Evolutionary conservation across 2,888 invertebrate genomes (phyloP).

Genomic region (Dioctria linearis): DNA sequence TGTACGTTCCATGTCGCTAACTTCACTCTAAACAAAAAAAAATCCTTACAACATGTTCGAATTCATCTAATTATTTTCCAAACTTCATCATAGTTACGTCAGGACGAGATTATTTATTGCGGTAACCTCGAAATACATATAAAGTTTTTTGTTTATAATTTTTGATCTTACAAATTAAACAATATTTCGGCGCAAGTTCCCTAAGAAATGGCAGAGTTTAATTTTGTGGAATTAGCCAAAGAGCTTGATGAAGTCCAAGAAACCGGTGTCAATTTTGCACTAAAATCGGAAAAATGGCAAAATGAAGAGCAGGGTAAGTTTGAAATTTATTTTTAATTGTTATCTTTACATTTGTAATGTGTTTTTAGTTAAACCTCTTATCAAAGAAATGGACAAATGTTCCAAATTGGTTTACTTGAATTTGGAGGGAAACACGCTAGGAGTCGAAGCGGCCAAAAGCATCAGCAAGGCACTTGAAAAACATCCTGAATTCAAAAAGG

Average conservation of each 20-base stretch:
- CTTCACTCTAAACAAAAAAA: no score
- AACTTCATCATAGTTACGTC: no score
- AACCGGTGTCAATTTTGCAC: constrained; percentile 85
- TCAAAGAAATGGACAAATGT: constrained; percentile 82
- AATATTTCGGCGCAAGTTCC: no score
- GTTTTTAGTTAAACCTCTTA: constrained; percentile 79
- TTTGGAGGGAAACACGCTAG: constrained; percentile 94
- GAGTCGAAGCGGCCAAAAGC: constrained; percentile 88
- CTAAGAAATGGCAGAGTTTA: constrained; percentile 52
- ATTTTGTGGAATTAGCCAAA: constrained; percentile 57
- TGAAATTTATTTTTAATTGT: not conserved
- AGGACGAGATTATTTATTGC: no score
- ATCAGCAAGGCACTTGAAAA: constrained; percentile 85
- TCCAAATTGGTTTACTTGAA: constrained; percentile 81
- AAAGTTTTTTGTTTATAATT: no score
- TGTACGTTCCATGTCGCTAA: no score
- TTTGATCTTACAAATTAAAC: no score
- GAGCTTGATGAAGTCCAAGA: constrained; percentile 63
- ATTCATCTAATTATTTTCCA: no score
- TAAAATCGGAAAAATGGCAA: constrained; percentile 84
- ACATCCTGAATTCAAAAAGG: constrained; percentile 85
- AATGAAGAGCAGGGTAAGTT: constrained; percentile 82
- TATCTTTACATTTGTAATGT: constrained; percentile 1
- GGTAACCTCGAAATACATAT: no score
- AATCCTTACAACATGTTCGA: no score